Evolutionary conservation across 1,140 invertebrate species (phyloP), one percentile per base, ranked within the genome.

Genomic region (Drosophila lini): DNA sequence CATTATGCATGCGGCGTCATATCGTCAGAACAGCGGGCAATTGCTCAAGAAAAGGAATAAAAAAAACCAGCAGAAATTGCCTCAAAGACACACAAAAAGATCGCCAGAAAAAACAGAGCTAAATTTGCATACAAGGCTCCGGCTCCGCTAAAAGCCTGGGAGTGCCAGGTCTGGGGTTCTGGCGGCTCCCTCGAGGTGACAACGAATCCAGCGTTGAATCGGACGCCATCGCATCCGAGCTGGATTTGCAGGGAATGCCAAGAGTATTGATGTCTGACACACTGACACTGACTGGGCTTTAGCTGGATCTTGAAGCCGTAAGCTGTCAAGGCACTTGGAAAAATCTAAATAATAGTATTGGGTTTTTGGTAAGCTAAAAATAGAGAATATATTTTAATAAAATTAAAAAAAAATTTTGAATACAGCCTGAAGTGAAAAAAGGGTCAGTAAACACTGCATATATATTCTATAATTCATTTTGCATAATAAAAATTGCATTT

Each of bases 1-100:
- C 84, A 89, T 89, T 89, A 89, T 89, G 84, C 84, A 88, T 88
- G 83, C 83, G 80, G 83, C 80, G 83, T 88, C 84, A 84, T 89
- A 89, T 89, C 74, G 76, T 80, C 62, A 88, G 78, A 89, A 89
- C 69, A 77, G 74, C 65, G 61, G 65, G 61, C 78, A 89, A 89
- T 82, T 88, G 83, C 76, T 73, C 60, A 67, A 62, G 75, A 48
- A 40, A 6, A 42, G 13, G 3, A 10, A 41, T 0, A 13, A 45
- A 38, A 45, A 38, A 65, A n/a, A 42, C 28, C 28, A 9, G 10
- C 38, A 53, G 19, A 53, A 53, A 38, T 53, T 38, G 52, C 52
- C 52, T 41, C 32, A 58, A 36, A 69, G 58, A 32, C 47, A 48
- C 64, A 71, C 55, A 73, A 64, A 61, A 36, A 74, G 52, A 64